A percentile compares a stretch with the other conserved stretches of the same genome.
phyloP scores from a whole-genome alignment of 2,888 invertebrate genomes.

The Orthosia incerta region DNA sequence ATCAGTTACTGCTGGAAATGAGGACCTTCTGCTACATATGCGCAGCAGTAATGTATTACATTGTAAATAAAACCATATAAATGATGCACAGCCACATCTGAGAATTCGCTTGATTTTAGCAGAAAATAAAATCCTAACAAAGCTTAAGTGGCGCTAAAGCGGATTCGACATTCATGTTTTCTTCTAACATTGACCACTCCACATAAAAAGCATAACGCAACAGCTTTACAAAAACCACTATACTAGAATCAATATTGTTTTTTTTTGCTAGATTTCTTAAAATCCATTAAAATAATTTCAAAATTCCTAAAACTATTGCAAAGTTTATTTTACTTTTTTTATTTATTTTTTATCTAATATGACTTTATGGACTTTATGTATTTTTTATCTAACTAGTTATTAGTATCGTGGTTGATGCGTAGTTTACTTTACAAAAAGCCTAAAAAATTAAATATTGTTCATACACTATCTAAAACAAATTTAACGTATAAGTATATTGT shows the following conservation, averaged over 20 bases:
- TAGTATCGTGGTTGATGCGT: slow-evolving; percentile 7
- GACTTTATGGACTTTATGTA: neutral
- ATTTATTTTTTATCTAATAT: no score
- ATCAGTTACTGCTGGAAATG: no score
- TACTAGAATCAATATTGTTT: neutral
- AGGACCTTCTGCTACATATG: neutral
- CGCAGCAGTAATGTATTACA: slow-evolving; percentile 1
- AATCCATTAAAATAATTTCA: neutral
- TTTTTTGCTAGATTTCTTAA: neutral
- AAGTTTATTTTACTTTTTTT: no score
- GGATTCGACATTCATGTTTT: neutral
- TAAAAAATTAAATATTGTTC: neutral
- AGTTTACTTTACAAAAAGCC: neutral
- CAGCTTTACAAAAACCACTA: slow-evolving; percentile 5
- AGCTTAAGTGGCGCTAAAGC: neutral
- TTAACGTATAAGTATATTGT: neutral
- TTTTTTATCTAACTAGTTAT: neutral
- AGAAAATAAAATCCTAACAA: neutral
- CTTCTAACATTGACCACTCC: neutral
- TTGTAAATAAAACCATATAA: slow-evolving; percentile 9
- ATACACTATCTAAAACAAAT: slow-evolving; percentile 9
- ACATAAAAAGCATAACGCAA: slow-evolving; percentile 3
- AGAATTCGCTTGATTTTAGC: slow-evolving; percentile 5
- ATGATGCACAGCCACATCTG: slow-evolving; percentile 6
- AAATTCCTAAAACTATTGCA: neutral